phyloP scores from a whole-genome alignment of 2,888 invertebrate genomes.

The Nudaria mundana region DNA sequence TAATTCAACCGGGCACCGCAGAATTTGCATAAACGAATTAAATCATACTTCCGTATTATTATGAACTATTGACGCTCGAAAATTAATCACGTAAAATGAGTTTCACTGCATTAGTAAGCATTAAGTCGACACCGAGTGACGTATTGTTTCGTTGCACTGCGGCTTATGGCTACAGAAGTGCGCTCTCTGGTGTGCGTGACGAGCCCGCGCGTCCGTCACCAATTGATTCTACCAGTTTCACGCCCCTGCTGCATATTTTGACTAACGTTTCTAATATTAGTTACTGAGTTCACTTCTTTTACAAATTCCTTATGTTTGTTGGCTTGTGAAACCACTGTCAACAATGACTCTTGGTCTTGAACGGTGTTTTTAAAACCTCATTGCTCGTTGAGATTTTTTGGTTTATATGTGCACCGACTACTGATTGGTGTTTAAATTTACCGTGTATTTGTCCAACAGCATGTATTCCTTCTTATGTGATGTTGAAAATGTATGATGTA shows the following conservation, averaged over 20 bases:
- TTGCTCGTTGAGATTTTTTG: not conserved
- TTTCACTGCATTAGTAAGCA: constrained; percentile 26
- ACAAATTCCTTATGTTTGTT: constrained; percentile 25
- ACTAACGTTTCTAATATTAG: constrained; percentile 31
- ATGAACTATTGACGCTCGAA: not conserved
- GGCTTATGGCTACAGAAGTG: constrained; percentile 20
- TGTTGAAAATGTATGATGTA: not conserved
- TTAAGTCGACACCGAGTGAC: constrained; percentile 11
- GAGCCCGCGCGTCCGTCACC: constrained; percentile 54
- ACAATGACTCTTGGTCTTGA: constrained; percentile 13
- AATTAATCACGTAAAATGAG: constrained; percentile 23
- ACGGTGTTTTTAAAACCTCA: constrained; percentile 6
- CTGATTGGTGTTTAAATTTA: constrained; percentile 2
- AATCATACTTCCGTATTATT: not conserved
- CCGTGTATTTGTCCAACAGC: not conserved
- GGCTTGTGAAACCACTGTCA: constrained; percentile 15
- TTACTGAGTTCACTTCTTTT: constrained; percentile 25
- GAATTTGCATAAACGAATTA: not conserved
- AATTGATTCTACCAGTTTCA: constrained; percentile 67
- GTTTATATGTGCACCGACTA: not conserved
- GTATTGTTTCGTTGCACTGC: constrained; percentile 15
- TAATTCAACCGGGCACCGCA: too few species aligned
- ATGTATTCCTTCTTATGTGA: not conserved
- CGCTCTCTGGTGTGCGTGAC: constrained; percentile 49
- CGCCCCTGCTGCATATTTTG: constrained; percentile 58